phyloP scores from a whole-genome alignment of 2,888 invertebrate genomes.

The Tribolium freemani region DNA sequence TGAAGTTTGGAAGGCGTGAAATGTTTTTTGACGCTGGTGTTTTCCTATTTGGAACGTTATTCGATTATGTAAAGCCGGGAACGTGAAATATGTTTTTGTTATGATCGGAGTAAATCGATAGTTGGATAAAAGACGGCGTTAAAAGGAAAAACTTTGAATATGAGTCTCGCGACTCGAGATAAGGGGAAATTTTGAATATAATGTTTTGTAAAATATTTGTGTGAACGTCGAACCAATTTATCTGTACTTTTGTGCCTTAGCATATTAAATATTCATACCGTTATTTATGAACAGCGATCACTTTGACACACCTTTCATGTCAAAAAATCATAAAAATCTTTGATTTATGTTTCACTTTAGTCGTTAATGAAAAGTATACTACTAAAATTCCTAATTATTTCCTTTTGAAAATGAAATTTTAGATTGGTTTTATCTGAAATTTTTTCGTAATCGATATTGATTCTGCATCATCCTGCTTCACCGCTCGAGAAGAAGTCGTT shows the following conservation, averaged over 20 bases:
- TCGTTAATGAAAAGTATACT: too few species aligned
- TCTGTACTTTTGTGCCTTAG: background rate
- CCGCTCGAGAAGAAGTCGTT: too few species aligned
- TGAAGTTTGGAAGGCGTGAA: background rate
- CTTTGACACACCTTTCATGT: background rate
- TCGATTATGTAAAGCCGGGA: background rate
- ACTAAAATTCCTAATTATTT: too few species aligned
- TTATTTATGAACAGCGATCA: background rate
- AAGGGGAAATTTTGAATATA: background rate
- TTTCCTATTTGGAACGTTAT: background rate
- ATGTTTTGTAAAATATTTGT: background rate
- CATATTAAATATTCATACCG: background rate
- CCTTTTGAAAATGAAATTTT: too few species aligned
- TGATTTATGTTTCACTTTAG: too few species aligned
- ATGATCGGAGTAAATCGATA: slow-evolving; percentile 12
- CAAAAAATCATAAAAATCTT: background rate
- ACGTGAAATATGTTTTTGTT: slow-evolving; percentile 22
- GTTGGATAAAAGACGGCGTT: background rate
- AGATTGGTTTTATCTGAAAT: too few species aligned
- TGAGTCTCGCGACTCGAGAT: background rate
- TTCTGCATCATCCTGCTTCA: too few species aligned
- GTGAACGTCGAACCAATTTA: background rate
- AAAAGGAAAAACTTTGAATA: background rate
- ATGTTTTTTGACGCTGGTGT: background rate
- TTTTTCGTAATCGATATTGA: too few species aligned